These are phyloP conservation scores for Salvator merianae DNA, from an alignment of 2,113 vertebrate genomes.

Conservation along the genomic window DNA sequence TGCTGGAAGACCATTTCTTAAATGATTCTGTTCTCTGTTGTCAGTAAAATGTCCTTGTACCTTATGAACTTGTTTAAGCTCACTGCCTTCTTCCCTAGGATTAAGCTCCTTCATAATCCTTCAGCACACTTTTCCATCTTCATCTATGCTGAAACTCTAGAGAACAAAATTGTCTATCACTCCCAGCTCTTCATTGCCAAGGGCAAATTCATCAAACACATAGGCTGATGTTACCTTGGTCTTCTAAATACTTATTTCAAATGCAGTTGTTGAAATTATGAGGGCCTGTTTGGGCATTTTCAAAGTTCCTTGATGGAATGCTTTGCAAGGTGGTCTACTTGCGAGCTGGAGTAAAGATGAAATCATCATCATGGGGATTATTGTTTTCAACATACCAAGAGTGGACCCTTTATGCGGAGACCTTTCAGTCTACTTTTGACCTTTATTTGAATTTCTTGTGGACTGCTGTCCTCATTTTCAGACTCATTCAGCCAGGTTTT, in stretches of 20 bases:
- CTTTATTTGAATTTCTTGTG: background rate
- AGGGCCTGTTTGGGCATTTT: conserved; percentile 15
- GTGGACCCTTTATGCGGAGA: background rate
- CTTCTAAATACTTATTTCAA: conserved; percentile 10
- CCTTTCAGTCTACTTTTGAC: background rate
- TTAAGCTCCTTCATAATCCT: too few relatives aligned
- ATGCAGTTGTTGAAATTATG: conserved; percentile 26
- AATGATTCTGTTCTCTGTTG: too few relatives aligned
- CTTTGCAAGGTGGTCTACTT: background rate
- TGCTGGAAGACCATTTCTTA: too few relatives aligned
- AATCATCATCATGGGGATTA: background rate
- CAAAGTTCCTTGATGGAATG: conserved; percentile 7
- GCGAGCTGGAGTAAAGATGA: background rate
- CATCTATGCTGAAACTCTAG: too few relatives aligned
- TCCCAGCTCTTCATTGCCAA: too few relatives aligned
- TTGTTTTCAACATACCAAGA: background rate
- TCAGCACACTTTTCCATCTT: too few relatives aligned
- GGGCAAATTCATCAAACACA: too few relatives aligned
- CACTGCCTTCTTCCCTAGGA: too few relatives aligned
- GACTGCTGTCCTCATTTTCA: background rate
- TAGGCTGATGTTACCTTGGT: too few relatives aligned
- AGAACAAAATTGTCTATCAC: too few relatives aligned
- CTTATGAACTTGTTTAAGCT: too few relatives aligned
- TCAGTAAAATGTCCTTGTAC: too few relatives aligned
- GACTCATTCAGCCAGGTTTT: background rate